Base-by-base conservation (phyloP, 2,888 invertebrate species). In the Conus canariensis region DNA sequence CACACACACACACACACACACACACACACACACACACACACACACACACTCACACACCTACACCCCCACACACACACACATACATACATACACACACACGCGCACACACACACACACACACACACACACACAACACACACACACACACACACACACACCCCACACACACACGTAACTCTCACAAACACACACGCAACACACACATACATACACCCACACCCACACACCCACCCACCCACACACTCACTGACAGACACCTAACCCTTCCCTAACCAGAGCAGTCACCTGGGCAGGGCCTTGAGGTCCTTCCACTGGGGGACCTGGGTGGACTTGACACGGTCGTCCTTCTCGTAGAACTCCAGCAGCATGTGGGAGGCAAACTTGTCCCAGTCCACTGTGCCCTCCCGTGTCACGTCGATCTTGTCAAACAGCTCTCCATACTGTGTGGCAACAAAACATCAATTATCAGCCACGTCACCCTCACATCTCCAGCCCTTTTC, bases 241-340 rank as follows among this genome's bases (percentile, higher is more conserved):
- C 77, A 80, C 30, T 12, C 77, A 80, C 77, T 30, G 16, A 77
- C 77, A n/a, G 10, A n/a, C 77, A 25, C 25, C 14, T 70, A 16
- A 45, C 45, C 45, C 45, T 45, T 45, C 45, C 45, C 45, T 45
- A 45, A 45, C 45, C 70, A 70, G 7, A 16, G 19, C 70, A 77
- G 77, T 87, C 92, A 96, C 96, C 95, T 96, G 16, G 95, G 93
- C 83, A 96, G 90, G 87, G 92, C 93, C 91, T 95, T 95, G 25
- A 96, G 92, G 88, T 96, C 96, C 90, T 95, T 96, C 96, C 96
- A 96, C 91, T 96, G 95, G 0, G 96, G 96, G 0, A 96, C 95
- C 91, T 96, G 96, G 9, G 96, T 96, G 4, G 96, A 96, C 88
- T 96, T 96, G 74, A 96, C 95, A 25, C 95, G 93, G 92, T 96